Percentiles rank a stretch among this genome's conserved stretches.
phyloP scores from a whole-genome alignment of 2,888 invertebrate genomes.

The Sesamia inferens region DNA sequence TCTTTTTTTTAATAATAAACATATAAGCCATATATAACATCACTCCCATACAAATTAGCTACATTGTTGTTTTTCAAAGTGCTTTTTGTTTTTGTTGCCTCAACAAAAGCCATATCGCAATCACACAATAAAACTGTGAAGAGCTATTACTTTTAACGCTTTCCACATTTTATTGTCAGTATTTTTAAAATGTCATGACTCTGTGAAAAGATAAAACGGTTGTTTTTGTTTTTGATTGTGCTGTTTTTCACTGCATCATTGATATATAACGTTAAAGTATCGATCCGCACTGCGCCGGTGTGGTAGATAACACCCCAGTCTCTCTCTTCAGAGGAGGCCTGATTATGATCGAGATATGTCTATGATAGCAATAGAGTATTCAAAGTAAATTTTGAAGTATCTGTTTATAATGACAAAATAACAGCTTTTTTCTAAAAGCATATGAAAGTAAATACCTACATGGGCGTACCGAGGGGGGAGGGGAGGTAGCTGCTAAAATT shows the following conservation, averaged over 20 bases:
- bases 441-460: not conserved
- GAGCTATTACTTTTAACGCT: conserved; percentile 49
- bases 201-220: conserved; percentile 15
- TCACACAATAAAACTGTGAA: conserved; percentile 45
- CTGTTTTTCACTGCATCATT: not conserved
- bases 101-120: conserved; percentile 53
- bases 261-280: not conserved
- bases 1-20: conserved; percentile 20
- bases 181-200: conserved; percentile 45
- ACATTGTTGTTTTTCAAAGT: conserved; percentile 54
- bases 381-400: not conserved
- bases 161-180: conserved; percentile 44
- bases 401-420: not conserved
- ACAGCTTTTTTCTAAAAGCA: not conserved
- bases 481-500: too few relatives aligned
- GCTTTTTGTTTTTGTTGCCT: conserved; percentile 50
- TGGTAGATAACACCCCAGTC: too few relatives aligned
- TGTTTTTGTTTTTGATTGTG: conserved; percentile 3
- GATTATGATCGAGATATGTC: not conserved
- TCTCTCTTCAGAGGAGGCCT: too few relatives aligned
- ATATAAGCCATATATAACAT: conserved; percentile 7
- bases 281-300: too few relatives aligned
- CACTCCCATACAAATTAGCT: conserved; percentile 38
- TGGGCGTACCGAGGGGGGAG: too few relatives aligned
- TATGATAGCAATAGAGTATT: not conserved